phyloP scores from a whole-genome alignment of 2,797 vertebrate species.

The Chelonia mydas region DNA sequence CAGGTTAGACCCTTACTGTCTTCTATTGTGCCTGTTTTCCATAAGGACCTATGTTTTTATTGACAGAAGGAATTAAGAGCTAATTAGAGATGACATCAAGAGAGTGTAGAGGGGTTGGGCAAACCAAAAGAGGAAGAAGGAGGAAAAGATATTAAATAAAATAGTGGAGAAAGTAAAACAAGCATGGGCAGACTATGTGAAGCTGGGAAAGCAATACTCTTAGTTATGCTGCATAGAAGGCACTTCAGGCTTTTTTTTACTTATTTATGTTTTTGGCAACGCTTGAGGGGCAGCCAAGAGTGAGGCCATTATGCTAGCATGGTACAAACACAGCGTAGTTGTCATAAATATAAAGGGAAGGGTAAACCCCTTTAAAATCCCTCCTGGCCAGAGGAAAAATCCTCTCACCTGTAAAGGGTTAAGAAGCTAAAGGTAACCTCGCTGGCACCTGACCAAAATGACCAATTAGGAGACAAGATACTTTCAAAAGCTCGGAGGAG shows the following conservation, averaged over 20 bases:
- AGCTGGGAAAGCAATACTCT: background rate
- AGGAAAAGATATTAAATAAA: background rate
- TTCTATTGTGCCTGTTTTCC: background rate
- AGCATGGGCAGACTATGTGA: background rate
- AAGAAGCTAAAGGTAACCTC: too few relatives aligned
- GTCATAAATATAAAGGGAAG: too few relatives aligned
- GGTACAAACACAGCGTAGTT: background rate
- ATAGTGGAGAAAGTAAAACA: accelerated
- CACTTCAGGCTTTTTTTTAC: background rate
- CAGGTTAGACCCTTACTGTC: background rate
- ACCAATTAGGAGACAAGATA: too few relatives aligned
- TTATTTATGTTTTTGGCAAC: background rate
- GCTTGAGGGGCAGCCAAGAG: background rate
- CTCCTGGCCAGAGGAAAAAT: too few relatives aligned
- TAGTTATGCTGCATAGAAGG: background rate
- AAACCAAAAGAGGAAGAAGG: background rate
- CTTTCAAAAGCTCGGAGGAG: too few relatives aligned
- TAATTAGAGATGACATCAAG: background rate
- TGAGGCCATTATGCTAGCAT: background rate
- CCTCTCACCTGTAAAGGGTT: too few relatives aligned
- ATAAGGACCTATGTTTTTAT: background rate
- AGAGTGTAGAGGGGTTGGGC: background rate
- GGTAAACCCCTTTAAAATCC: too few relatives aligned
- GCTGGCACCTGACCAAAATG: too few relatives aligned
- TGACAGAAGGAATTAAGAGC: background rate